Conservation (phyloP, 1,140 invertebrate genomes). For the Drosophila suzukii region DNA sequence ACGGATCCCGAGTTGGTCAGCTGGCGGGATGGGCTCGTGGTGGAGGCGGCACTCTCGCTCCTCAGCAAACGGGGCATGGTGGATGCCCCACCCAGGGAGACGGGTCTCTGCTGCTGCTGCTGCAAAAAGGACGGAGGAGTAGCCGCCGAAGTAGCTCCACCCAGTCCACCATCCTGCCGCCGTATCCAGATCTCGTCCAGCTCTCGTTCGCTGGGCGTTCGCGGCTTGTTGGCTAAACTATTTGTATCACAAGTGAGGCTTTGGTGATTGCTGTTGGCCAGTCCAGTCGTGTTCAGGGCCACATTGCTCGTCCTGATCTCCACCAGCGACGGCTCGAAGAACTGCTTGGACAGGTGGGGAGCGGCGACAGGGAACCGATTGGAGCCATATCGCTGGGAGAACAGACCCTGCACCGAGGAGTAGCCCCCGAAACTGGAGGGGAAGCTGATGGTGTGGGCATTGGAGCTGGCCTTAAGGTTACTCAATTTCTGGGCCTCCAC, state of each 20-base stretch:
- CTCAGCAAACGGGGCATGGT: conserved; percentile 67
- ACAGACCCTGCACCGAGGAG: conserved; percentile 85
- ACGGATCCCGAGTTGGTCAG: conserved; percentile 63
- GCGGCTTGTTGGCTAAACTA: conserved; percentile 58
- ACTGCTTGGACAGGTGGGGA: conserved; percentile 90
- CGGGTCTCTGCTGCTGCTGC: conserved; percentile 23
- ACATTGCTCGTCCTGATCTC: conserved; percentile 91
- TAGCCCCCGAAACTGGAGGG: conserved; percentile 86
- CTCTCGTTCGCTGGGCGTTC: conserved; percentile 69
- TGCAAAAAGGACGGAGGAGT: not conserved
- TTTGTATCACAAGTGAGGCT: conserved; percentile 74
- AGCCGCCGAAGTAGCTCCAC: not conserved
- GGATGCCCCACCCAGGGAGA: conserved; percentile 54
- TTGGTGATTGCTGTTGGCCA: conserved; percentile 57
- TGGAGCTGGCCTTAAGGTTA: conserved; percentile 82
- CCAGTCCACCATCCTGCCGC: conserved; percentile 22
- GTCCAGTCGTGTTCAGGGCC: conserved; percentile 85
- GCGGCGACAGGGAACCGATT: conserved; percentile 74
- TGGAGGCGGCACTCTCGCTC: conserved; percentile 60
- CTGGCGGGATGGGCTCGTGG: conserved; percentile 54
- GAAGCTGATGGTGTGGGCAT: conserved; percentile 88
- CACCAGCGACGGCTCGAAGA: conserved; percentile 92
- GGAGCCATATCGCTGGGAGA: conserved; percentile 80
- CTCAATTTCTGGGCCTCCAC: conserved; percentile 83
- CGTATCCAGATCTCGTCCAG: conserved; percentile 81